phyloP scores from a whole-genome alignment of 1,140 invertebrate genomes.

The Hirudo medicinalis region DNA sequence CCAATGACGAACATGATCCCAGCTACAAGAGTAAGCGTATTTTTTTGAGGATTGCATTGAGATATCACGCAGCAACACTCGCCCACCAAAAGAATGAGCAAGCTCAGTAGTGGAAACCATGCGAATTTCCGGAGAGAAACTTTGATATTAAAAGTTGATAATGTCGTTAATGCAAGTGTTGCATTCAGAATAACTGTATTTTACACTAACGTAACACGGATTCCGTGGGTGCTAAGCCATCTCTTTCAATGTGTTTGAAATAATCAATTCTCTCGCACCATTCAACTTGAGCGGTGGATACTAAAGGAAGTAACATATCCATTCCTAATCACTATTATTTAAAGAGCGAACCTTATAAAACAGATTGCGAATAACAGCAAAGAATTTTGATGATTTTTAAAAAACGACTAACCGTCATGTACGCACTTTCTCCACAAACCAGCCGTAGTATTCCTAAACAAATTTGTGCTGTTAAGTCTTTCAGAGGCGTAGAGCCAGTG shows the following conservation, averaged over 20 bases:
- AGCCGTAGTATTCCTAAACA: constrained; percentile 30
- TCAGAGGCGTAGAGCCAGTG: constrained; percentile 38
- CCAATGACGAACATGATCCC: constrained; percentile 25
- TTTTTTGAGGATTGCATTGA: constrained; percentile 23
- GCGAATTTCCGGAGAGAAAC: constrained; percentile 24
- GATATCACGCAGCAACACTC: constrained; percentile 23
- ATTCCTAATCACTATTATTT: no score
- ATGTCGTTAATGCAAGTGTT: background rate
- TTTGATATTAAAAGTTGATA: constrained; percentile 5
- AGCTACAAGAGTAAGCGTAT: constrained; percentile 22
- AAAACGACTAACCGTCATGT: constrained; percentile 24
- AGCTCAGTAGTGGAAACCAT: constrained; percentile 24
- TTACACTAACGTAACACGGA: background rate
- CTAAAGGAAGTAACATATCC: no score
- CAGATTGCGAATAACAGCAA: no score
- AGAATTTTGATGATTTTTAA: no score
- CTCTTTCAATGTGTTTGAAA: constrained; percentile 9
- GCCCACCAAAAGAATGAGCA: constrained; percentile 22
- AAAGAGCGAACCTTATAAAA: no score
- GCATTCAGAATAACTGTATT: background rate
- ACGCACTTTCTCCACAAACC: constrained; percentile 37
- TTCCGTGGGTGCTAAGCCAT: constrained; percentile 2
- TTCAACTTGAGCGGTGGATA: no score
- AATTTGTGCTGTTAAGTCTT: constrained; percentile 25
- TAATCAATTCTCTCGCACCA: constrained; percentile 9